phyloP scores from a whole-genome alignment of 2,797 vertebrate species.

The Premnoplex brunnescens region DNA sequence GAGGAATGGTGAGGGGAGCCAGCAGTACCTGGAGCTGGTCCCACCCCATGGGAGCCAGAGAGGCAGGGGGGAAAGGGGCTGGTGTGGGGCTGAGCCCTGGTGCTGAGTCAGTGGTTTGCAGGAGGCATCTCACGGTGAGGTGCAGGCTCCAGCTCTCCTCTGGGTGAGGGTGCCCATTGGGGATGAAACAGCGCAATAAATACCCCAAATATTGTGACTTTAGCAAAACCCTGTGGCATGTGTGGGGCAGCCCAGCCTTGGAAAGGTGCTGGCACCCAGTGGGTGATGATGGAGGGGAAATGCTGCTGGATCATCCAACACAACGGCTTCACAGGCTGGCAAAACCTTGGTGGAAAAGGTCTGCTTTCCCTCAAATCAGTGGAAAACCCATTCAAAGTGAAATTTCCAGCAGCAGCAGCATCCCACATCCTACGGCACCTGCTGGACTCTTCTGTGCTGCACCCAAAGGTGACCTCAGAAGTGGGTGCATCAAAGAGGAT shows the following conservation, averaged over 20 bases:
- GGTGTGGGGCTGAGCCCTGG: not conserved
- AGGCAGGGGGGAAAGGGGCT: not conserved
- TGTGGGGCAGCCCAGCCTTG: fast-evolving
- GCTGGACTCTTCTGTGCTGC: not conserved
- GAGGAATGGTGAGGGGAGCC: not conserved
- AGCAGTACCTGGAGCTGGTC: not conserved
- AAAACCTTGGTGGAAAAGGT: not conserved
- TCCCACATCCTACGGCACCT: fast-evolving
- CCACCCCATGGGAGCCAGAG: not conserved
- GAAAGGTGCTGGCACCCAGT: fast-evolving
- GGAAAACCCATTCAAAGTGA: fast-evolving
- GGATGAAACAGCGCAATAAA: not conserved
- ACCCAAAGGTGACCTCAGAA: not conserved
- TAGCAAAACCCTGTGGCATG: fast-evolving
- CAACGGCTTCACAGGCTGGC: fast-evolving
- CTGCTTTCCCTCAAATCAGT: fast-evolving
- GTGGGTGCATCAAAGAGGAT: not conserved
- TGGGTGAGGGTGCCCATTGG: fast-evolving
- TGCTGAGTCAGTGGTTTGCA: not conserved
- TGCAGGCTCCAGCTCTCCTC: not conserved
- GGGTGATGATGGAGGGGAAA: not conserved
- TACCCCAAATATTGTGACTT: not conserved
- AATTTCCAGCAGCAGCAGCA: not conserved
- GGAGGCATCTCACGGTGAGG: not conserved
- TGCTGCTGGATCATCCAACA: fast-evolving